phyloP scores from a whole-genome alignment of 2,888 invertebrate genomes.

The Parnassius orleans region DNA sequence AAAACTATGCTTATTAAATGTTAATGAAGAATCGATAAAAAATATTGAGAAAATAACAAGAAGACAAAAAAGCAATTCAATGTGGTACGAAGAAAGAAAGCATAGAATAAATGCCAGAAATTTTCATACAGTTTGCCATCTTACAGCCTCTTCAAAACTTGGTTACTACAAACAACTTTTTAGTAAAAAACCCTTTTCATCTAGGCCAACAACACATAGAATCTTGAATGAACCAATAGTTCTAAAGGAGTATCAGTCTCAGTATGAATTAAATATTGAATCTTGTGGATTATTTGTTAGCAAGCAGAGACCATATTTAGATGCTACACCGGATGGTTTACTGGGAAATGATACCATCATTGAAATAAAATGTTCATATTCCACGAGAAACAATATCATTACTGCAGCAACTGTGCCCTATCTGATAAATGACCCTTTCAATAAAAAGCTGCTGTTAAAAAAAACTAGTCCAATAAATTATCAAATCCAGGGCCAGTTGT shows the following conservation, averaged over 20 bases:
- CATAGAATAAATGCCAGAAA: background rate
- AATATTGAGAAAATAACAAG: background rate
- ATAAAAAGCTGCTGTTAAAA: slow-evolving; percentile 11
- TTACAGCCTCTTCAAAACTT: background rate
- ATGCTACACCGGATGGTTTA: slow-evolving; percentile 29
- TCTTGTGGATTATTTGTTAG: too few species aligned
- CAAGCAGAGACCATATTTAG: too few species aligned
- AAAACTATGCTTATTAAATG: background rate
- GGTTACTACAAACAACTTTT: background rate
- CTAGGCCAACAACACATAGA: background rate
- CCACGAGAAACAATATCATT: slow-evolving; percentile 24
- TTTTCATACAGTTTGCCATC: background rate
- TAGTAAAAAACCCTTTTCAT: background rate
- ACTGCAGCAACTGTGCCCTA: slow-evolving; percentile 28
- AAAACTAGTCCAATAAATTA: slow-evolving; percentile 1
- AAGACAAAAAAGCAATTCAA: background rate
- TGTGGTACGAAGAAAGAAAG: background rate
- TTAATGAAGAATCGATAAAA: background rate
- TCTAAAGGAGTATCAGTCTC: background rate
- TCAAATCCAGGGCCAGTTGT: slow-evolving; percentile 12
- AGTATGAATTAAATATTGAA: too few species aligned
- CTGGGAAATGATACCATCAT: slow-evolving; percentile 29
- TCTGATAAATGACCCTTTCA: slow-evolving; percentile 1
- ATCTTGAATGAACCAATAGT: background rate
- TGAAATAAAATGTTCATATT: slow-evolving; percentile 32